Evolutionary conservation across 2,888 invertebrate species (phyloP).

Genomic region (Pinctada fucata): DNA sequence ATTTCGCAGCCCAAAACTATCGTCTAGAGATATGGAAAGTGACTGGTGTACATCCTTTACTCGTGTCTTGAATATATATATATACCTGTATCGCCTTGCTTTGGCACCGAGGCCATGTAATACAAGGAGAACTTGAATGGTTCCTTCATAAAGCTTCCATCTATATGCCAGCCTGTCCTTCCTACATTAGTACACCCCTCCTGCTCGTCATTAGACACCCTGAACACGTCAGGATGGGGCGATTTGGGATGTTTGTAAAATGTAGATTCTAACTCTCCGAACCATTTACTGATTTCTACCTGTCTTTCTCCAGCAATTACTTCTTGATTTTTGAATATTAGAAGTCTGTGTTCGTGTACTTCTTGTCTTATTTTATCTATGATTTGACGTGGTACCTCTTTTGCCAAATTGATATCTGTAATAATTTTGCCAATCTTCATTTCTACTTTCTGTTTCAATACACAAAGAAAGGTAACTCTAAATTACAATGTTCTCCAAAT

Average conservation of each 20-base stretch:
- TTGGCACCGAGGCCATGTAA: slow-evolving; percentile 69
- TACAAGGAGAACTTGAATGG: slow-evolving; percentile 70
- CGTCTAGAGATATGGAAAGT: too few relatives aligned
- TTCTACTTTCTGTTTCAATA: background rate
- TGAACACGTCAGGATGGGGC: slow-evolving; percentile 71
- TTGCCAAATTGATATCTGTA: slow-evolving; percentile 60
- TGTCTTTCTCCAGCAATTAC: slow-evolving; percentile 64
- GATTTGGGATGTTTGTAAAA: slow-evolving; percentile 72
- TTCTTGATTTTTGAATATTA: slow-evolving; percentile 71
- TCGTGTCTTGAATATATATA: background rate
- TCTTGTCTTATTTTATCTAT: slow-evolving; percentile 61
- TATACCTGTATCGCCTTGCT: slow-evolving; percentile 68
- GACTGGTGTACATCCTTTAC: too few relatives aligned
- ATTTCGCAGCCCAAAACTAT: too few relatives aligned
- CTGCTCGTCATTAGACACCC: slow-evolving; percentile 68
- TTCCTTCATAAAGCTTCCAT: slow-evolving; percentile 71
- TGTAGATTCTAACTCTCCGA: slow-evolving; percentile 71
- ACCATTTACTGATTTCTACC: slow-evolving; percentile 70
- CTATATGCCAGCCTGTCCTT: slow-evolving; percentile 74
- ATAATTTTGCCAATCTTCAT: slow-evolving; percentile 61
- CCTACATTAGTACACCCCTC: slow-evolving; percentile 73
- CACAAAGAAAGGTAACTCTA: background rate
- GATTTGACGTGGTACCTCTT: slow-evolving; percentile 52
- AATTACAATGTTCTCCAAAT: too few relatives aligned
- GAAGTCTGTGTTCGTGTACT: slow-evolving; percentile 63